A percentile compares a stretch with the other conserved stretches of the same genome.
These are phyloP conservation scores for Phymanthus crucifer DNA, from an alignment of 92 coral and sea anemone species.

Conservation along the genomic window DNA sequence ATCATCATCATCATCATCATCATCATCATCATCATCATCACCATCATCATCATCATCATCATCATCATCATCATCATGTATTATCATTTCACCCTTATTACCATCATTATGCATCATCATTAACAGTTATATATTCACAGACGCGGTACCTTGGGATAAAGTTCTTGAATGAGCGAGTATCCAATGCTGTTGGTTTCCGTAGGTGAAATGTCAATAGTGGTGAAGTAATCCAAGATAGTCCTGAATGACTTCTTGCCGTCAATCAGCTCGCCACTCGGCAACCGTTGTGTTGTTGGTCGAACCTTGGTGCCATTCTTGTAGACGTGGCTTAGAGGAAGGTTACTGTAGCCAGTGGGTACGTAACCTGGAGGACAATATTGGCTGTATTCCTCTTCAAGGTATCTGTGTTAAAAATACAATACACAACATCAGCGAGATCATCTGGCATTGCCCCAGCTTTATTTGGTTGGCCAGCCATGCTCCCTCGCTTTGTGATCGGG, in stretches of 20 bases:
- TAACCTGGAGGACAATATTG: constrained; percentile 34
- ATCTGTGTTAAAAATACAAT: constrained; percentile 5
- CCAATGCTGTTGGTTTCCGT: constrained; percentile 20
- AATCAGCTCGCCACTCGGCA: constrained; percentile 38
- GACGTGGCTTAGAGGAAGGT: constrained; percentile 32
- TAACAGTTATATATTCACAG: neutral
- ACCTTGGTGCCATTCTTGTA: constrained; percentile 35
- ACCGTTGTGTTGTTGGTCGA: constrained; percentile 28
- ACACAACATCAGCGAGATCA: neutral
- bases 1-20: no score
- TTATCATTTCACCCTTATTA: neutral
- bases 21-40: neutral
- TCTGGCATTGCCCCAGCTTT: neutral
- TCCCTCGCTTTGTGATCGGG: neutral
- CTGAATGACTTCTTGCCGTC: constrained; percentile 20
- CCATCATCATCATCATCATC: neutral
- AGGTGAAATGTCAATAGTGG: constrained; percentile 20
- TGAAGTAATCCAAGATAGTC: constrained; percentile 31
- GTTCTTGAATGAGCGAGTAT: neutral
- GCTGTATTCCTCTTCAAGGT: constrained; percentile 25
- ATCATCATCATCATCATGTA: neutral
- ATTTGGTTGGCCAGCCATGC: neutral
- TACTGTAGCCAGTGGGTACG: constrained; percentile 11
- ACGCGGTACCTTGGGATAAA: constrained; percentile 26
- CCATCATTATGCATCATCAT: neutral